Conservation (phyloP, 2,888 invertebrate species). For the Drosophila yooni region DNA sequence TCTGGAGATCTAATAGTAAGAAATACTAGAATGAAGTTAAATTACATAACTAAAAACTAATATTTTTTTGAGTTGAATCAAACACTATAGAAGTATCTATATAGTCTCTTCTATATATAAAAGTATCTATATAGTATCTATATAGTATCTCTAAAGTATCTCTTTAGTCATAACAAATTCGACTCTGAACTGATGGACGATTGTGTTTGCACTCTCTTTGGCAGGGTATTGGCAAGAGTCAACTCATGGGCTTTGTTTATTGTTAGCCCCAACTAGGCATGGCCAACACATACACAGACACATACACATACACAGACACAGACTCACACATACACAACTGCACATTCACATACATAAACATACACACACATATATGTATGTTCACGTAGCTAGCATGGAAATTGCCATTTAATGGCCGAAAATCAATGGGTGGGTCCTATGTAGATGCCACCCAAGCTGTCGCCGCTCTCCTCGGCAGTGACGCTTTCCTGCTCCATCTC, state of each 20-base stretch:
- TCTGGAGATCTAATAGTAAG: background rate
- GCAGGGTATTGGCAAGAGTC: slow-evolving; percentile 5
- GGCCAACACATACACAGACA: slow-evolving; percentile 3
- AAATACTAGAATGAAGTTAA: background rate
- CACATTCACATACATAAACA: slow-evolving; percentile 8
- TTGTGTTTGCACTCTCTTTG: background rate
- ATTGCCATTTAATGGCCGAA: slow-evolving; percentile 62
- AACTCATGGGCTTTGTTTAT: background rate
- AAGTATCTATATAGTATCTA: background rate
- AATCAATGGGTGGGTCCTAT: slow-evolving; percentile 69
- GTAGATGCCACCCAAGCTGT: slow-evolving; percentile 64
- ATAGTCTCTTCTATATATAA: background rate
- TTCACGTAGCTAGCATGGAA: slow-evolving; percentile 53
- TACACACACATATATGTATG: slow-evolving; percentile 1
- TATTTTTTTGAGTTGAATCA: background rate
- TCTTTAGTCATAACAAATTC: background rate
- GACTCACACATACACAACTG: background rate
- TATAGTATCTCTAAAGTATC: background rate
- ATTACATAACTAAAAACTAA: background rate
- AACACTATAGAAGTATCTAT: background rate
- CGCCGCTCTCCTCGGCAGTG: slow-evolving; percentile 63
- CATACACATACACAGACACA: background rate
- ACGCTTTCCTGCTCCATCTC: slow-evolving; percentile 51
- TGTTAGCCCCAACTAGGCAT: slow-evolving; percentile 6
- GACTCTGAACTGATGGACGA: background rate